These are phyloP conservation scores for Aramus guarauna DNA, from an alignment of 2,113 vertebrate species.

Conservation along the genomic window DNA sequence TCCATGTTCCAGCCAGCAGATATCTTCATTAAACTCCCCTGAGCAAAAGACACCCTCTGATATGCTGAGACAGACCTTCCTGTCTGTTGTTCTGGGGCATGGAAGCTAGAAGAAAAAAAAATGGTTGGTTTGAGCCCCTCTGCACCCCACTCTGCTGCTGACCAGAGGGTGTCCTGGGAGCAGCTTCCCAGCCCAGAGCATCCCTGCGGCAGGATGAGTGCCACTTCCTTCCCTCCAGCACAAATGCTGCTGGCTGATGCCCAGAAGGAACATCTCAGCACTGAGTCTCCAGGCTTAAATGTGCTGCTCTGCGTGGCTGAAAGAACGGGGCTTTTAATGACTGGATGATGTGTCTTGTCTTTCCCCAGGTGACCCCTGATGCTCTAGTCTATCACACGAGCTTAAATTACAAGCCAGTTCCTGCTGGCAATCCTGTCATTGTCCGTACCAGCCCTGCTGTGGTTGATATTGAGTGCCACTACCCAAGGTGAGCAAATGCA, in stretches of 20 bases:
- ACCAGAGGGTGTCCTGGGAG: neutral
- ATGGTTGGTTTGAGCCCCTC: neutral
- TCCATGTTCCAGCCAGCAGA: neutral
- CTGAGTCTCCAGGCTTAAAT: neutral
- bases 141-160: neutral
- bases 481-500: neutral
- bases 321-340: neutral
- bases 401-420: slow-evolving; percentile 59
- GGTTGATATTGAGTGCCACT: slow-evolving; percentile 61
- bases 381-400: slow-evolving; percentile 57
- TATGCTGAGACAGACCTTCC: neutral
- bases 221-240: rapidly evolving
- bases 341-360: neutral
- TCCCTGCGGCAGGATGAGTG: neutral
- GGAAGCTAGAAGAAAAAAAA: neutral
- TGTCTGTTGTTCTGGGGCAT: neutral
- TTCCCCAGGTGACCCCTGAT: slow-evolving; percentile 48
- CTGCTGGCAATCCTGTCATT: neutral
- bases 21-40: neutral
- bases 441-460: slow-evolving; percentile 28
- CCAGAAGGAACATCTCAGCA: neutral
- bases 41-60: neutral
- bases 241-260: neutral
- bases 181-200: neutral
- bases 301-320: neutral